Conservation (phyloP, 2,113 vertebrate genomes). For the Pontoporia blainvillei region DNA sequence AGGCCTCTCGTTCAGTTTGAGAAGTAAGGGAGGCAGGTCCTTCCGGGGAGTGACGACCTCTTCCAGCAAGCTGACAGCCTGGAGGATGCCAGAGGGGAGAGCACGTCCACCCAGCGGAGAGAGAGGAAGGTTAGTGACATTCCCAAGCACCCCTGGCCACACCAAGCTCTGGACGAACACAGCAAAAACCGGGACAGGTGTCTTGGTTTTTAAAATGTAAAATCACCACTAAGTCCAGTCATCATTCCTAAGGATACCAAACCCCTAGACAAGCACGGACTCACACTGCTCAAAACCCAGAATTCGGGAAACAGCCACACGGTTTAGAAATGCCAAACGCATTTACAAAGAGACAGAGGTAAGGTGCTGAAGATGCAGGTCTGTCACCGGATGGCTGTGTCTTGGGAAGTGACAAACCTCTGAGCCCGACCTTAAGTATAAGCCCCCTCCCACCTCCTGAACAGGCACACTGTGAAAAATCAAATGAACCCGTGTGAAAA, state of each 20-base stretch:
- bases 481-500: background rate
- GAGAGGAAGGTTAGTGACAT: background rate
- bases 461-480: background rate
- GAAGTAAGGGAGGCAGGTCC: slow-evolving; percentile 93
- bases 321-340: background rate
- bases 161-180: background rate
- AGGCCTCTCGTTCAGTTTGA: slow-evolving; percentile 93
- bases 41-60: slow-evolving; percentile 92
- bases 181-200: background rate
- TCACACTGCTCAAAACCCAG: background rate
- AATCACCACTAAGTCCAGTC: background rate
- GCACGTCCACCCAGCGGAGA: background rate
- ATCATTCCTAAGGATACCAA: background rate
- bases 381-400: background rate
- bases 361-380: background rate
- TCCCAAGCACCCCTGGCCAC: background rate
- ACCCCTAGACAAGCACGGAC: background rate
- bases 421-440: background rate
- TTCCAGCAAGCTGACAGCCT: slow-evolving; percentile 94
- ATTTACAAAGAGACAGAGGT: background rate
- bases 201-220: background rate
- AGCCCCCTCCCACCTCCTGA: background rate
- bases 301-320: background rate
- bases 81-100: background rate
- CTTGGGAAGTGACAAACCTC: background rate